These are phyloP conservation scores for Helicoverpa armigera DNA, from an alignment of 1,140 invertebrate genomes.

Conservation along the genomic window DNA sequence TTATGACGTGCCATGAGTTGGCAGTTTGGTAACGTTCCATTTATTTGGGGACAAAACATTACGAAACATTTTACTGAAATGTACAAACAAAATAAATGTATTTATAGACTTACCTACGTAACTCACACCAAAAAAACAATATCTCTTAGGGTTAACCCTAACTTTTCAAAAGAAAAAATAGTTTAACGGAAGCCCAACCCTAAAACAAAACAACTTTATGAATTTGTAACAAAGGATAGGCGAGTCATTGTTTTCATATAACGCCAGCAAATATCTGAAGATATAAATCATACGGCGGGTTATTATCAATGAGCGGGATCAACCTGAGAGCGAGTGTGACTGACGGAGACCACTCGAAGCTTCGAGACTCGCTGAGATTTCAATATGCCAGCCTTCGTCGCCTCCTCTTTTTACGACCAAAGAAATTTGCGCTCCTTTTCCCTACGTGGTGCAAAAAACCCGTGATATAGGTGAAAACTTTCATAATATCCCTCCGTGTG, in stretches of 20 bases:
- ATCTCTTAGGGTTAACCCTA: background rate
- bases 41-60: too few species aligned
- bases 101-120: background rate
- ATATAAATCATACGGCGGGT: conserved; percentile 27
- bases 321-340: conserved; percentile 37
- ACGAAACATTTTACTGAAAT: background rate
- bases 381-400: conserved; percentile 46
- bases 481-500: conserved; percentile 10
- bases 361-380: conserved; percentile 46
- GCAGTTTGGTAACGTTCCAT: too few species aligned
- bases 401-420: conserved; percentile 23
- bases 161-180: conserved; percentile 15
- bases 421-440: conserved; percentile 29
- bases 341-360: conserved; percentile 43
- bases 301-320: conserved; percentile 34
- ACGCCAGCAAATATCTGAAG: background rate
- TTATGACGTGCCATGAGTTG: too few species aligned
- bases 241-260: conserved; percentile 26
- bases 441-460: conserved; percentile 13
- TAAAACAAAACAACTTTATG: background rate
- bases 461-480: conserved; percentile 11
- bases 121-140: background rate
- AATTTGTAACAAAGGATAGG: conserved; percentile 11
- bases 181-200: background rate
- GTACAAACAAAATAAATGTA: background rate